phyloP scores from a whole-genome alignment of 2,888 invertebrate genomes.

The Syrista parreyssii region DNA sequence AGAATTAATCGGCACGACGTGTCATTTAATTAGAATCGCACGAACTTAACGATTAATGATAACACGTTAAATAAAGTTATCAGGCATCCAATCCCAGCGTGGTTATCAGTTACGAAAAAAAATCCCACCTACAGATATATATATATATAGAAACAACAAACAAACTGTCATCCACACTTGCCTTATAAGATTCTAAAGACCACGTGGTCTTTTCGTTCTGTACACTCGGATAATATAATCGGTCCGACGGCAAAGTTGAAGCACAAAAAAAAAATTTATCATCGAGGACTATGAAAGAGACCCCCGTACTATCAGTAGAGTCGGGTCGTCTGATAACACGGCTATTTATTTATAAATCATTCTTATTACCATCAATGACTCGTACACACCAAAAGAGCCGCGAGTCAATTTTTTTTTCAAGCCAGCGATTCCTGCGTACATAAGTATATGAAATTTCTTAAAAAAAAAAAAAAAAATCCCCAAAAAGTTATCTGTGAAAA shows the following conservation, averaged over 20 bases:
- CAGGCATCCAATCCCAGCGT: background rate
- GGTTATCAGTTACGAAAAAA: background rate
- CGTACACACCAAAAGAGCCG: background rate
- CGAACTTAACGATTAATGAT: background rate
- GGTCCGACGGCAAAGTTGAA: background rate
- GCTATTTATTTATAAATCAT: conserved; percentile 38
- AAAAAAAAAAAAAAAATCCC: background rate
- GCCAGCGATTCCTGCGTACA: background rate
- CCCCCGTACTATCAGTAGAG: conserved; percentile 34
- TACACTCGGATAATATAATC: background rate
- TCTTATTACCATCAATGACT: background rate
- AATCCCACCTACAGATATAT: background rate
- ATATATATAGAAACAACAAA: background rate
- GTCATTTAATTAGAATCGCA: background rate
- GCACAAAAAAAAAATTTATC: conserved; percentile 32
- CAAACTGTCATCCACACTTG: background rate
- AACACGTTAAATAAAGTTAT: background rate
- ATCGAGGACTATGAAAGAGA: conserved; percentile 40
- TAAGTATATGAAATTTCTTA: background rate
- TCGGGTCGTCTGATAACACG: conserved; percentile 51
- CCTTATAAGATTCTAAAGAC: background rate
- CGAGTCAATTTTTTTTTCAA: background rate
- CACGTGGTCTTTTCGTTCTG: background rate
- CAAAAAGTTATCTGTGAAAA: background rate
- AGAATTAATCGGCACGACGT: background rate